Base-by-base conservation (phyloP, 2,888 invertebrate genomes). In the Philaethria dido region DNA sequence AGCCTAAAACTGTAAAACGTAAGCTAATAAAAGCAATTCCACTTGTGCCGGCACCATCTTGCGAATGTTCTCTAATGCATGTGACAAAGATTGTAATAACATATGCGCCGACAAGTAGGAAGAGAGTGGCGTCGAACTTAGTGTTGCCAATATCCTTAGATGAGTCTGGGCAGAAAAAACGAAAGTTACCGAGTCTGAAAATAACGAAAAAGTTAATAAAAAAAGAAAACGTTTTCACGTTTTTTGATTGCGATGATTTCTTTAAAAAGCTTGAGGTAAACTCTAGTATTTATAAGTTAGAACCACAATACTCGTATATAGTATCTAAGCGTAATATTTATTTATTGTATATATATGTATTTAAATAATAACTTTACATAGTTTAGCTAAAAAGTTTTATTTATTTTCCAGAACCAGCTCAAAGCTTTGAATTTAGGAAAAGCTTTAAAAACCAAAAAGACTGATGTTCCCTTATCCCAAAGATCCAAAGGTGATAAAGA, bases 251-350 rank as follows among this genome's bases (percentile, higher is more conserved):
- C 67, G 87, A 88, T 45, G 86, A 82, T 54, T 92, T 93, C 75
- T 92, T 93, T 80, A 84, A 77, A 71, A 89, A 84, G 62, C 82
- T 93, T 64, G 93, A 93, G 92, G 93, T 93, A 81, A 52, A 39
- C 5, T 5, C 4, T 5, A 3, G 36, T n/a, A 3, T 25, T 25
- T 42, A n/a, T 11, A 22, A 11, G 55, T 42, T 14, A 54, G 16
- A 50, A 13, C 14, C 14, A 18, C 18, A 33, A 14, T 20, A n/a
- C n/a, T n/a, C n/a, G n/a, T n/a, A n/a, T n/a, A n/a, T n/a, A n/a
- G n/a, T n/a, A n/a, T n/a, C n/a, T n/a, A n/a, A n/a, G n/a, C n/a
- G n/a, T n/a, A n/a, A n/a, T n/a, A n/a, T n/a, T n/a, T n/a, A n/a
- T n/a, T n/a, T n/a, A n/a, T n/a, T n/a, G n/a, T n/a, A n/a, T n/a